Percentiles rank a stretch among this genome's conserved stretches.
These are phyloP conservation scores for Salarias fasciatus DNA, from an alignment of 2,797 vertebrate species.

Conservation along the genomic window DNA sequence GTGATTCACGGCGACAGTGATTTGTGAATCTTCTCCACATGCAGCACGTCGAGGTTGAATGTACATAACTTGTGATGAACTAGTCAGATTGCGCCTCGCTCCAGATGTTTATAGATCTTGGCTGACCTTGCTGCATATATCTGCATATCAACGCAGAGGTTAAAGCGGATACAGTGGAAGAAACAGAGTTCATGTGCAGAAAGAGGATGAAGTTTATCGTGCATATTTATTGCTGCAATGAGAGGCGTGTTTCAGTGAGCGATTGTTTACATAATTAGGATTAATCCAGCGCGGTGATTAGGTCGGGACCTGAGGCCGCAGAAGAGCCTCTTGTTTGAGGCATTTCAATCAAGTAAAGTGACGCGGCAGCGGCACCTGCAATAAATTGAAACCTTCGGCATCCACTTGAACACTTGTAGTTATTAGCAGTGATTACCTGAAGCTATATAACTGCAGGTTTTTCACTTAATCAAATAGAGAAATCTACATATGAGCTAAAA, in stretches of 20 bases:
- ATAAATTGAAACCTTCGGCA: too few relatives aligned
- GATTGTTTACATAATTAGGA: conserved; percentile 31
- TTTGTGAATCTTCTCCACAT: conserved; percentile 5
- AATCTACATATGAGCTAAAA: not conserved
- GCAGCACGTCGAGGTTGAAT: too few relatives aligned
- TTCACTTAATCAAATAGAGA: not conserved
- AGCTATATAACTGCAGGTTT: not conserved
- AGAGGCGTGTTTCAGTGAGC: not conserved
- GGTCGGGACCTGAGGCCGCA: conserved; percentile 4
- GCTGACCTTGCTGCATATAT: conserved; percentile 39
- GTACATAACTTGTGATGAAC: conserved; percentile 11
- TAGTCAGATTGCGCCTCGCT: conserved; percentile 13
- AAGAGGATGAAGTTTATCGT: conserved; percentile 28
- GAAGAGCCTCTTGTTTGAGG: conserved; percentile 10
- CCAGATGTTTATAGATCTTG: conserved; percentile 15
- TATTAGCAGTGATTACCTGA: not conserved
- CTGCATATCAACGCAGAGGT: conserved; percentile 44
- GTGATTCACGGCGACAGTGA: conserved; percentile 14
- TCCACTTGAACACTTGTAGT: not conserved
- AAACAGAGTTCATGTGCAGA: conserved; percentile 22
- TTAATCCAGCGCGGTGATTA: conserved; percentile 25
- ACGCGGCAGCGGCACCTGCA: too few relatives aligned
- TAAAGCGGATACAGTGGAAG: conserved; percentile 23
- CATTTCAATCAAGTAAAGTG: not conserved
- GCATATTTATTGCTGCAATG: conserved; percentile 45